These are phyloP conservation scores for Myotis daubentonii DNA, from an alignment of 2,797 vertebrate species.

Conservation along the genomic window DNA sequence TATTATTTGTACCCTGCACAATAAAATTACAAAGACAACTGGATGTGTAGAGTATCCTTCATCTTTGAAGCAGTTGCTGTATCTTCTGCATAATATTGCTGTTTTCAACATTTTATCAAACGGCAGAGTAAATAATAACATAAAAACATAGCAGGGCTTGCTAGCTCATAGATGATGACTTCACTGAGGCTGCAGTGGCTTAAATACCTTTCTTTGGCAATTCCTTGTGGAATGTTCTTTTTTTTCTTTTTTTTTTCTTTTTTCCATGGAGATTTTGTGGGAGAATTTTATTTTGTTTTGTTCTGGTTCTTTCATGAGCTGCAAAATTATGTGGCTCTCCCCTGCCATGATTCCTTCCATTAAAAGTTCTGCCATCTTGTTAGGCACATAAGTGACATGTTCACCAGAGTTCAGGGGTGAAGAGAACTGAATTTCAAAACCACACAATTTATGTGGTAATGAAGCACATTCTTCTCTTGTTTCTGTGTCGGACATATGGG, in stretches of 20 bases:
- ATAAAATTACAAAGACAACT: slow-evolving; percentile 15
- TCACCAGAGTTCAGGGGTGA: slow-evolving; percentile 63
- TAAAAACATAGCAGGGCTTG: slow-evolving; percentile 49
- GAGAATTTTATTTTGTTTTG: slow-evolving; percentile 66
- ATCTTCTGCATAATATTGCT: not conserved
- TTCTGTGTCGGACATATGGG: slow-evolving; percentile 72
- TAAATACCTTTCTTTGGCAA: slow-evolving; percentile 63
- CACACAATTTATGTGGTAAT: slow-evolving; percentile 66
- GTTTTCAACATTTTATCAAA: slow-evolving; percentile 41
- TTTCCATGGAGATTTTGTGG: slow-evolving; percentile 35
- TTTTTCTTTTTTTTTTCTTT: slow-evolving; percentile 48
- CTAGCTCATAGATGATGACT: slow-evolving; percentile 57
- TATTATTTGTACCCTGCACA: slow-evolving; percentile 39
- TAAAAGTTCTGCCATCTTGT: slow-evolving; percentile 77
- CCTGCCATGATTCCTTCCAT: slow-evolving; percentile 39
- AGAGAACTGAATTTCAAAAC: slow-evolving; percentile 78
- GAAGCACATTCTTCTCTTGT: slow-evolving; percentile 72
- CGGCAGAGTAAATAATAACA: slow-evolving; percentile 60
- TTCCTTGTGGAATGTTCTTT: slow-evolving; percentile 50
- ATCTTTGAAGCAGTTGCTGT: not conserved
- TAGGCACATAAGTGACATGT: slow-evolving; percentile 66
- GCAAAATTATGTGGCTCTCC: slow-evolving; percentile 15
- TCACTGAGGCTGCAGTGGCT: slow-evolving; percentile 53
- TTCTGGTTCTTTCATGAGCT: slow-evolving; percentile 74
- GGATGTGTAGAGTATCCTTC: not conserved